A percentile compares a stretch with the other conserved stretches of the same genome.
phyloP scores from a whole-genome alignment of 2,888 invertebrate genomes.

The Nephrotoma flavescens region DNA sequence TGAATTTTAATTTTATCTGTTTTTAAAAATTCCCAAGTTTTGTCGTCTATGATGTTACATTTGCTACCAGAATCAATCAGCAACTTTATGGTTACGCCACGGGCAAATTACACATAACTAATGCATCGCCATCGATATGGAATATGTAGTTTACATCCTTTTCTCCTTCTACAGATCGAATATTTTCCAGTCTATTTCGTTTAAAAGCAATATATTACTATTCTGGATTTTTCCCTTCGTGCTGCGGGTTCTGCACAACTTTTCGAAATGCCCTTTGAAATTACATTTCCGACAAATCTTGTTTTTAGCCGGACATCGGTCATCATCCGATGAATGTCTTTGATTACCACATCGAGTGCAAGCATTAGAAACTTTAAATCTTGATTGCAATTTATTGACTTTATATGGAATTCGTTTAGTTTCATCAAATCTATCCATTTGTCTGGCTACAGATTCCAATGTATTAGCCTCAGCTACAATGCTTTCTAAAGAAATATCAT shows the following conservation, averaged over 20 bases:
- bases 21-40: too few relatives aligned
- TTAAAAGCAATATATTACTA: background rate
- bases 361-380: background rate
- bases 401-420: background rate
- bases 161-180: background rate
- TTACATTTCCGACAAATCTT: background rate
- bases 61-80: too few relatives aligned
- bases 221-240: background rate
- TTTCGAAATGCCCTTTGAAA: background rate
- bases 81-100: too few relatives aligned
- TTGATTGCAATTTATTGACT: background rate
- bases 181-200: background rate
- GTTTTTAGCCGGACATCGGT: background rate
- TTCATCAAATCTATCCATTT: constrained; percentile 7
- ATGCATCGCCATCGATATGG: background rate
- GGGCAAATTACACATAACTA: too few relatives aligned
- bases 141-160: background rate
- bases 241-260: background rate
- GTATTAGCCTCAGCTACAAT: constrained; percentile 10
- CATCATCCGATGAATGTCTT: too few relatives aligned
- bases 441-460: constrained; percentile 6
- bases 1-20: too few relatives aligned
- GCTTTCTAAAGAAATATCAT: constrained; percentile 7
- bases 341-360: background rate
- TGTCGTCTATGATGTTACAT: too few relatives aligned